A percentile compares a stretch with the other conserved stretches of the same genome.
Evolutionary conservation across 2,113 vertebrate genomes (phyloP).

Genomic region (Grus americana): DNA sequence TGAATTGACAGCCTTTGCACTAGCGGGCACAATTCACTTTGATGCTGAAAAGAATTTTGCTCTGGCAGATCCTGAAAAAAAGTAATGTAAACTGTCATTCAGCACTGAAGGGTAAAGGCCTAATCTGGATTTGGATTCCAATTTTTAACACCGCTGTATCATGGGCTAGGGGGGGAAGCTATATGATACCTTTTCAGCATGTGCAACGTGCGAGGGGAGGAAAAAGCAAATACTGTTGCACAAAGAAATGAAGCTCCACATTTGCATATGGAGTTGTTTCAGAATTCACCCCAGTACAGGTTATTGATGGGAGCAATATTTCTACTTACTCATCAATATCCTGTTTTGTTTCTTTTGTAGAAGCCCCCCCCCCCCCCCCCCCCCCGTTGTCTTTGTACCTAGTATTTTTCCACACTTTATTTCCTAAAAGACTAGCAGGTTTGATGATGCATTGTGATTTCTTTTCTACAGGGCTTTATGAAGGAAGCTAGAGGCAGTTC

Average conservation of each 20-base stretch:
- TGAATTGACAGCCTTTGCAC: neutral
- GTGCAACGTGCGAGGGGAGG: neutral
- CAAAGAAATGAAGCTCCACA: neutral
- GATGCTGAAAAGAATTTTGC: neutral
- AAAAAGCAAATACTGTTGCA: neutral
- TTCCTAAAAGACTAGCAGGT: slow-evolving; percentile 67
- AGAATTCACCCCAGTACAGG: neutral
- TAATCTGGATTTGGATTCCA: neutral
- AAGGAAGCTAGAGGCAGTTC: slow-evolving; percentile 68
- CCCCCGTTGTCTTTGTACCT: slow-evolving; percentile 35
- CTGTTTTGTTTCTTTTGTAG: slow-evolving; percentile 10
- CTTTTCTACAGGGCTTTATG: slow-evolving; percentile 72
- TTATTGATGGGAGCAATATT: neutral
- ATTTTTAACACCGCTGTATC: neutral
- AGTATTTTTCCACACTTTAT: slow-evolving; percentile 49
- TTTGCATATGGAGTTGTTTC: neutral
- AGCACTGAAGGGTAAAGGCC: neutral
- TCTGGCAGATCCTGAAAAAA: neutral
- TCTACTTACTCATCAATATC: slow-evolving; percentile 1
- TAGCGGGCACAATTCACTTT: neutral
- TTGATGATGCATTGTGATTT: slow-evolving; percentile 62
- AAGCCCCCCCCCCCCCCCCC: neutral
- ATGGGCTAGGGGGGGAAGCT: neutral
- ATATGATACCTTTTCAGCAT: neutral
- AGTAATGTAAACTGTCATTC: neutral